phyloP scores from a whole-genome alignment of 2,113 vertebrate species.

The Eulacestoma nigropectus region DNA sequence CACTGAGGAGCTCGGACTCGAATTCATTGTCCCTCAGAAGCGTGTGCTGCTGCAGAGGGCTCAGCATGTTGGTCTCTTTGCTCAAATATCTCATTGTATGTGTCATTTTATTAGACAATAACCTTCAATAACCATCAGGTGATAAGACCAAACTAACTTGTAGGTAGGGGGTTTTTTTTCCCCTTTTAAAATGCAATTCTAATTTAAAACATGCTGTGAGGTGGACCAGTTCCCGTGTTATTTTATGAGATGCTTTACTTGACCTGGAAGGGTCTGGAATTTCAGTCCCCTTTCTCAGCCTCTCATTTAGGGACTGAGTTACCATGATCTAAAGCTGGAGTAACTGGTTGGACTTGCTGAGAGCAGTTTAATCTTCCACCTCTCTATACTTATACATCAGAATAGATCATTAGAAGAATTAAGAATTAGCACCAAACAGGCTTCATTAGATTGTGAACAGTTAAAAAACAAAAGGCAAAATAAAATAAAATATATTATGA shows the following conservation, averaged over 20 bases:
- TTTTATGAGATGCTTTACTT: background rate
- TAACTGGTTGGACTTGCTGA: background rate
- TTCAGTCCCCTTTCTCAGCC: background rate
- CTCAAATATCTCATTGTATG: background rate
- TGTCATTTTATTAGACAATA: background rate
- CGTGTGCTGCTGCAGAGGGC: background rate
- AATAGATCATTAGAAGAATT: background rate
- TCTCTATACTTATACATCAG: background rate
- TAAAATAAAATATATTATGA: background rate
- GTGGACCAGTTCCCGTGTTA: background rate
- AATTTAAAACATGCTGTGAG: background rate
- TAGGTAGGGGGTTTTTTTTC: accelerated
- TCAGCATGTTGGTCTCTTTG: background rate
- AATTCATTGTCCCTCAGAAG: background rate
- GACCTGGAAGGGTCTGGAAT: background rate
- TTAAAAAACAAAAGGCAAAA: background rate
- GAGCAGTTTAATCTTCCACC: background rate
- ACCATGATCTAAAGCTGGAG: background rate
- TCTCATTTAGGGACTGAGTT: background rate
- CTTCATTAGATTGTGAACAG: background rate
- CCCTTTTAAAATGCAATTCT: background rate
- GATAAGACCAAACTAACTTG: background rate
- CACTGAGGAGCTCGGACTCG: background rate
- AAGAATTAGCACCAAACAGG: background rate
- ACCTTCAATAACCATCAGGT: background rate